Percentiles rank a stretch among this genome's conserved stretches.
phyloP scores from a whole-genome alignment of 2,797 vertebrate genomes.

The Meriones psammophilus region DNA sequence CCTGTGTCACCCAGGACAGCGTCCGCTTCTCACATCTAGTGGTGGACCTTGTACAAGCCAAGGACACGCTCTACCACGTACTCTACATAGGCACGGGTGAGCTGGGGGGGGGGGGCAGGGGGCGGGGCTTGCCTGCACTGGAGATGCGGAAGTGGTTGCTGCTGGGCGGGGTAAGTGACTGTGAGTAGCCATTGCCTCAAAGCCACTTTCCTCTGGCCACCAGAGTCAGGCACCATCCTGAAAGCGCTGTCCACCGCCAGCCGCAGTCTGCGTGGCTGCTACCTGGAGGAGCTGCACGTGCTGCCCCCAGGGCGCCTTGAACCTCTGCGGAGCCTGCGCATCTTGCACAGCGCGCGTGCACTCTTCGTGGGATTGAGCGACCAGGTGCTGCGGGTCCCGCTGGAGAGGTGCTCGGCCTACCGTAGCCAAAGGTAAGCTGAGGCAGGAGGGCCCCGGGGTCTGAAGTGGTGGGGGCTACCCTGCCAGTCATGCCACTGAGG shows the following conservation, averaged over 20 bases:
- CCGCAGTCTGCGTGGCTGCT: constrained; percentile 96
- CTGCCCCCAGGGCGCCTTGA: constrained; percentile 92
- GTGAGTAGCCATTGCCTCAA: background rate
- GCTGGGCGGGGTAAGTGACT: background rate
- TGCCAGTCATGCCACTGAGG: rapidly evolving
- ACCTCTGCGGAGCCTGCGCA: constrained; percentile 96
- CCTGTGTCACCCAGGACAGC: constrained; percentile 96
- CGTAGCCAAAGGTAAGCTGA: constrained; percentile 93
- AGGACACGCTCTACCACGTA: constrained; percentile 97
- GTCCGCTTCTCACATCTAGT: constrained; percentile 97
- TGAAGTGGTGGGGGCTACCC: too few relatives aligned
- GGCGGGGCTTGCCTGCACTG: background rate
- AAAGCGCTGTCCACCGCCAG: constrained; percentile 96
- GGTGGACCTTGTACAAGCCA: constrained; percentile 98
- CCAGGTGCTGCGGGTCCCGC: constrained; percentile 95
- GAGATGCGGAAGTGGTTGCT: background rate
- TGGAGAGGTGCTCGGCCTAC: constrained; percentile 96
- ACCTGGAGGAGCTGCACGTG: constrained; percentile 98
- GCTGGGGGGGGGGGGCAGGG: background rate
- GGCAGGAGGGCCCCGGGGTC: rapidly evolving
- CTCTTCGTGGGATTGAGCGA: constrained; percentile 96
- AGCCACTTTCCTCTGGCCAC: background rate
- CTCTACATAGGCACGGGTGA: constrained; percentile 99
- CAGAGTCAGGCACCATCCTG: constrained; percentile 97
- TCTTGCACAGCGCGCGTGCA: constrained; percentile 96